Conservation (phyloP, 2,113 vertebrate genomes). For the Turdus rufiventris region DNA sequence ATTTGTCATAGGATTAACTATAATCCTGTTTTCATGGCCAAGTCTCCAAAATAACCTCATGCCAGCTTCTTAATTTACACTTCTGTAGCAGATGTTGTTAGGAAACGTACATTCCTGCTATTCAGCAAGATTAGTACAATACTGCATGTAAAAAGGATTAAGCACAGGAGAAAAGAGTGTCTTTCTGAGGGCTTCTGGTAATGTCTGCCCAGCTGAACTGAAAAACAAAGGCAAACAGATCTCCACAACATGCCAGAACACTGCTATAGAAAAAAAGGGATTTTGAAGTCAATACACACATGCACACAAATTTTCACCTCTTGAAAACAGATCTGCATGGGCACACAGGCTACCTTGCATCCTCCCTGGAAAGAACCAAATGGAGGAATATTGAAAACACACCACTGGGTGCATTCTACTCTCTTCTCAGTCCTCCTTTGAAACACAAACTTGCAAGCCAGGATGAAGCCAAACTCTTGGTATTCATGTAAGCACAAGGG, state of each 20-base stretch:
- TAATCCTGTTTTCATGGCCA: neutral
- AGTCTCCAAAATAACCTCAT: neutral
- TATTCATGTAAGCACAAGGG: neutral
- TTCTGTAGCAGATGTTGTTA: neutral
- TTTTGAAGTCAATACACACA: neutral
- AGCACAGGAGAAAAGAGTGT: neutral
- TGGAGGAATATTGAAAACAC: neutral
- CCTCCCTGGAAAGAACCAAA: neutral
- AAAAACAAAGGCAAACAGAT: neutral
- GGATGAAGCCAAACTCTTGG: neutral
- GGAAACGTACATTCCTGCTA: neutral
- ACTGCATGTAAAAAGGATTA: neutral
- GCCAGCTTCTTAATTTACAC: neutral
- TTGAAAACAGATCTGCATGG: neutral
- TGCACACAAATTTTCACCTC: neutral
- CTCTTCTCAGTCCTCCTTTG: neutral
- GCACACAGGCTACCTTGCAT: neutral
- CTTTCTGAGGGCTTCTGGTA: neutral
- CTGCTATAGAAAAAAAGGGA: neutral
- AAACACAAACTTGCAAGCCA: neutral
- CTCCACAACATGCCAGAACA: neutral
- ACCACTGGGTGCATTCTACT: neutral
- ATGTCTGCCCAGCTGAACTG: neutral
- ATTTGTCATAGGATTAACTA: neutral
- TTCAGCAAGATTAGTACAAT: neutral